Base-by-base conservation (phyloP, 2,113 vertebrate genomes). In the Chauna torquata region DNA sequence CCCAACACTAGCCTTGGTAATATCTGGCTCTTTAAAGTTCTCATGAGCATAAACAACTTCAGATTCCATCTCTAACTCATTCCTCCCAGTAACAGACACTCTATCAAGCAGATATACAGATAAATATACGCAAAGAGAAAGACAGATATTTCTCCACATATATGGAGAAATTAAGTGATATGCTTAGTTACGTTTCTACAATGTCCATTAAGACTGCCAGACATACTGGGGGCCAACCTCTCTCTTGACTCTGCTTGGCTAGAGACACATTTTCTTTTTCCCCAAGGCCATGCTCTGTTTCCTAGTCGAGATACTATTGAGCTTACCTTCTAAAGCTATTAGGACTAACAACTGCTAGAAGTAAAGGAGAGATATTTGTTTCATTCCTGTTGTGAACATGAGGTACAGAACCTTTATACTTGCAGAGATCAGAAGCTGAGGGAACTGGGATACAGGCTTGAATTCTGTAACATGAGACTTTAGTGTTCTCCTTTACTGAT, bases 301-400 rank as follows among this genome's bases (percentile, higher is more conserved):
- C 65, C 47, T 80, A 76, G 19, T 45, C 34, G 71, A 88, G 75
- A 62, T 22, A 88, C 54, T 76, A 79, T 44, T 76, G 36, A 92
- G 74, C 65, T 94, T 83, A 75, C 69, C 61, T 92, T 79, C 83
- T 82, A 92, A 84, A 79, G 54, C 83, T 89, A 78, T 87, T 91
- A 89, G 69, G 77, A 71, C 42, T 92, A 95, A 82, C 58, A 90
- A 62, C 64, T 69, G 40, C 52, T 49, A 71, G 27, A 93, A 55
- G 64, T 59, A 88, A 83, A 75, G 49, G 38, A 84, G 38, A 86
- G 65, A 78, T 32, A 64, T 86, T 78, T 82, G 52, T 82, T 93
- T 86, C 68, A 34, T 72, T 92, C 65, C 77, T 55, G 20, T 49
- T 85, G 52, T 16, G 34, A 91, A 72, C 1, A 16, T 18, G 27